Percentiles rank a stretch among this genome's conserved stretches.
Conservation (phyloP, 2,797 vertebrate genomes). For the Propithecus deckenii region DNA sequence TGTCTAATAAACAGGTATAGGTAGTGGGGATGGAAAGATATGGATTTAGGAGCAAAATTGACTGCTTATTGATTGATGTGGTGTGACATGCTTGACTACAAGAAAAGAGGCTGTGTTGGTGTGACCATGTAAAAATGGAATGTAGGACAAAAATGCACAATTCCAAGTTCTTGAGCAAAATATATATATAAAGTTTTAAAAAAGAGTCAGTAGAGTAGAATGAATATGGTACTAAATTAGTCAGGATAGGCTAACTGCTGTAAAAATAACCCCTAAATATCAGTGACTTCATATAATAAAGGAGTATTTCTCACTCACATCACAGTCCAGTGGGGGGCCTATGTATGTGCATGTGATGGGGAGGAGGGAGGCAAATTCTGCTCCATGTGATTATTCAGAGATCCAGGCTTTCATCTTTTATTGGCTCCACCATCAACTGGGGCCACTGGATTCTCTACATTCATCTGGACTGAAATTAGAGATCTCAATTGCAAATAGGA, state of each 20-base stretch:
- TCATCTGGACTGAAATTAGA: constrained; percentile 1
- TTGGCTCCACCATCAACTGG: background rate
- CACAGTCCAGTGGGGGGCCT: background rate
- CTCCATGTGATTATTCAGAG: background rate
- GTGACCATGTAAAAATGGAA: background rate
- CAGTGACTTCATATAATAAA: background rate
- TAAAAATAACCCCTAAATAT: background rate
- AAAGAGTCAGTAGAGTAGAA: background rate
- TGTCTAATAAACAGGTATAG: background rate
- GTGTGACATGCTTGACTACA: background rate
- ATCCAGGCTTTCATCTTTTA: background rate
- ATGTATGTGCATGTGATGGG: background rate
- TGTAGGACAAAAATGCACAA: background rate
- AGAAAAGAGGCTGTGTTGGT: background rate
- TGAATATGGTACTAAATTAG: background rate
- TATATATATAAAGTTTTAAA: background rate
- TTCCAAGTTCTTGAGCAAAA: background rate
- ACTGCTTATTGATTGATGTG: background rate
- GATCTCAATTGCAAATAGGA: background rate
- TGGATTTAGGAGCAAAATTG: background rate
- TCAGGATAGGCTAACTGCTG: background rate
- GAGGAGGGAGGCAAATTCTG: background rate
- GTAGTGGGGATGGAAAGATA: background rate
- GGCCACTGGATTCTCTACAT: background rate
- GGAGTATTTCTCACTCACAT: background rate